phyloP scores from a whole-genome alignment of 1,140 invertebrate genomes.

The Antheraea mylitta region DNA sequence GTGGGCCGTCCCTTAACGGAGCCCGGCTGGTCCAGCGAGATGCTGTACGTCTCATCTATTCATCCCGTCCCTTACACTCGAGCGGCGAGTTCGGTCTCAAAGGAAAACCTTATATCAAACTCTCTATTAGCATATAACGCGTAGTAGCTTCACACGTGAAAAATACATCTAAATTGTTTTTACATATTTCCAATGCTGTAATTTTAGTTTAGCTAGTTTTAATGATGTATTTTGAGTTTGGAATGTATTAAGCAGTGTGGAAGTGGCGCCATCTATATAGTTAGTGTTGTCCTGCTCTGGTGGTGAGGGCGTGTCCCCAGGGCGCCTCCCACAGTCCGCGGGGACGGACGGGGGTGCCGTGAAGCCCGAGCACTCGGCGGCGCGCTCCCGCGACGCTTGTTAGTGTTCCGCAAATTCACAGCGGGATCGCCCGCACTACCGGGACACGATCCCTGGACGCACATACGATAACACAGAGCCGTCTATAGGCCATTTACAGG shows the following conservation, averaged over 20 bases:
- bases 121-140: slow-evolving; percentile 43
- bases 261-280: slow-evolving; percentile 66
- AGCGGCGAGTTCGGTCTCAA: slow-evolving; percentile 46
- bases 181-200: background rate
- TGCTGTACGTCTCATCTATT: slow-evolving; percentile 58
- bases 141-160: slow-evolving; percentile 20
- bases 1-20: slow-evolving; percentile 62
- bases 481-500: slow-evolving; percentile 55
- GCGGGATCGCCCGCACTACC: slow-evolving; percentile 73
- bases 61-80: slow-evolving; percentile 58
- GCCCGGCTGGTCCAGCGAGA: slow-evolving; percentile 61
- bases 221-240: background rate
- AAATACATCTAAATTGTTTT: background rate
- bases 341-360: slow-evolving; percentile 71
- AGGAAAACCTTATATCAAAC: slow-evolving; percentile 52
- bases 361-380: slow-evolving; percentile 67
- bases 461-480: slow-evolving; percentile 68
- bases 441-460: slow-evolving; percentile 68
- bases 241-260: background rate
- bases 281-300: slow-evolving; percentile 64
- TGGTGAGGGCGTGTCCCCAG: slow-evolving; percentile 74
- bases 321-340: slow-evolving; percentile 71
- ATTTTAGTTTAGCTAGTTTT: background rate
- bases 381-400: slow-evolving; percentile 76
- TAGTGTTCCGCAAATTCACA: slow-evolving; percentile 76